A percentile compares a stretch with the other conserved stretches of the same genome.
phyloP scores from a whole-genome alignment of 2,113 vertebrate species.

The Trachemys scripta region DNA sequence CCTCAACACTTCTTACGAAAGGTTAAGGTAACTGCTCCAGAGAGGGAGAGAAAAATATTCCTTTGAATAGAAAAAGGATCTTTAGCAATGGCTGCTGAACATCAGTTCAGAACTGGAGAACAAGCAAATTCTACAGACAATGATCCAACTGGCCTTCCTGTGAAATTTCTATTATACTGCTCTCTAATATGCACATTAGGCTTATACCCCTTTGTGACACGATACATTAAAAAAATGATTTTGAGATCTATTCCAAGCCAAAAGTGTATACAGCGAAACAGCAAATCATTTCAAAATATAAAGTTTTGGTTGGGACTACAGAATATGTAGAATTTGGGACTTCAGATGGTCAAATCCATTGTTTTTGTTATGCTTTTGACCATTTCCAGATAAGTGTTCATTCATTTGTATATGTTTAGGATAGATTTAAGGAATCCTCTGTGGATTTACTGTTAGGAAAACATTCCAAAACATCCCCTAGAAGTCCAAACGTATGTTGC shows the following conservation, averaged over 20 bases:
- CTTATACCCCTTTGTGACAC: neutral
- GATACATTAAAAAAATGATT: neutral
- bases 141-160: neutral
- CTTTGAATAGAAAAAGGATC: neutral
- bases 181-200: neutral
- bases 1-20: neutral
- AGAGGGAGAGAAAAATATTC: neutral
- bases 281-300: neutral
- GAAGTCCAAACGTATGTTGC: neutral
- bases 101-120: neutral
- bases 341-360: neutral
- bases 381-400: neutral
- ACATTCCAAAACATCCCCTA: neutral
- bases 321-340: neutral
- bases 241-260: neutral
- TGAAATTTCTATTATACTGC: neutral
- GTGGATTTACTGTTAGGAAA: neutral
- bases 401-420: neutral
- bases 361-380: neutral
- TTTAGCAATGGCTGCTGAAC: neutral
- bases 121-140: neutral
- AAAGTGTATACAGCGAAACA: neutral
- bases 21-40: neutral
- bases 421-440: neutral
- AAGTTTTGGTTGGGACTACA: neutral